Base-by-base conservation (phyloP, 2,888 invertebrate genomes). In the Drosophila tanythrix region DNA sequence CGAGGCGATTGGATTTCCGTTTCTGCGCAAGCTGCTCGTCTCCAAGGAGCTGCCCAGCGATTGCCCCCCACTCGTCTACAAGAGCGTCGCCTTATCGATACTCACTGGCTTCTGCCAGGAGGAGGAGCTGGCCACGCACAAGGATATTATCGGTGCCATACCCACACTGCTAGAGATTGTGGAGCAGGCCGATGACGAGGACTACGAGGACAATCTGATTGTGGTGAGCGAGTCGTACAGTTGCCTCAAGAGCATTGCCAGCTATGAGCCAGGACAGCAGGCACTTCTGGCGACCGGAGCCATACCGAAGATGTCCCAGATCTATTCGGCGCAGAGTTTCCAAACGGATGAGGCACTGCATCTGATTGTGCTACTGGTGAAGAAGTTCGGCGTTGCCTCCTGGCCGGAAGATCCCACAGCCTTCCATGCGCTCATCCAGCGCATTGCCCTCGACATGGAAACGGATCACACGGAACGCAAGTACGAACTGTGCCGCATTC, bases 301-400 rank as follows among this genome's bases (percentile, higher is more conserved):
- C 15, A 95, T 98, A 66, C 95, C 95, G 0, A 97, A 96, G 93
- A 96, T 97, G 96, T 96, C 96, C 56, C 96, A 97, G 91, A 97
- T 98, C 79, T 98, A 98, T 92, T 95, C 97, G 0, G 96, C 96
- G 76, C 97, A 97, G 92, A 97, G 97, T 92, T 97, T 98, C 90
- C 97, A 97, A 92, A 97, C 97, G 1, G 98, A 98, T 90, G 97
- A 97, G 92, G 97, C 98, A 0, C 93, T 98, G 40, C 96, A 96
- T 86, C 95, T 98, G 82, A 94, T 97, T 62, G 96, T 97, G 3
- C 95, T 95, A 62, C 93, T 98, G 59, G 96, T 96, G 0, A 95
- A 95, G 74, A 94, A 95, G 78, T 96, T 96, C 91, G 97, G 97
- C 1, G 94, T 95, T 0, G 92, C 94, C 31, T 96, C 96, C 33